Base-by-base conservation (phyloP, 2,888 invertebrate genomes). In the Tetanocera ferruginea region DNA sequence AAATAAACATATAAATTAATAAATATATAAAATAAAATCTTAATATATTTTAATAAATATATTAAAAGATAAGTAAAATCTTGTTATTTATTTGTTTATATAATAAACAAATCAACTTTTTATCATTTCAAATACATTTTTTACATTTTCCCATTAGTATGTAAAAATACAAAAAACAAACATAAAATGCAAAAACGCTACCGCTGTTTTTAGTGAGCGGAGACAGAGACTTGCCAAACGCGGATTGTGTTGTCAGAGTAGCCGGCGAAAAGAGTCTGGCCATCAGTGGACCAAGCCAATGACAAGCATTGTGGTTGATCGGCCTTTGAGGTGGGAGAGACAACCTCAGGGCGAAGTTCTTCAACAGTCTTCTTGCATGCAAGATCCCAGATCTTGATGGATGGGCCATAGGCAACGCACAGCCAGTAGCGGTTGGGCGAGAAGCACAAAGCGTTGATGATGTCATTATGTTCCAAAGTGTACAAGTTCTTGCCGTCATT, bases 351-450 rank as follows among this genome's bases (percentile, higher is more conserved):
- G 88, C 95, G 94, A 83, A 99, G 93, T 91, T 99, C 99, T 90
- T 99, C 99, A 83, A 99, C 98, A 93, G 98, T 97, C 90, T 98
- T 97, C 93, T 99, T 99, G 91, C 97, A 98, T 92, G 99, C 99
- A 91, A 99, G 93, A 92, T 99, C 99, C 99, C 99, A 99, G 90
- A 99, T 99, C 92, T 98, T 98, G 90, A 99, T 98, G 85, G 96
- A 95, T 82, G 98, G 97, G 85, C 99, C 99, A 87, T 97, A 98
- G 28, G 99, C 99, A 88, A 98, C 99, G 90, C 99, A 99, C 82
- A 99, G 93, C 99, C 99, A 99, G 89, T 99, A 99, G 88, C 98
- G 94, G 92, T 99, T 99, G 81, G 99, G 99, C 82, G 98, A 98
- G 95, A 99, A 99, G 93, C 98, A 97, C 86, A 99, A 92, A 5